phyloP scores from a whole-genome alignment of 2,113 vertebrate genomes.

The Syrmaticus mikado region DNA sequence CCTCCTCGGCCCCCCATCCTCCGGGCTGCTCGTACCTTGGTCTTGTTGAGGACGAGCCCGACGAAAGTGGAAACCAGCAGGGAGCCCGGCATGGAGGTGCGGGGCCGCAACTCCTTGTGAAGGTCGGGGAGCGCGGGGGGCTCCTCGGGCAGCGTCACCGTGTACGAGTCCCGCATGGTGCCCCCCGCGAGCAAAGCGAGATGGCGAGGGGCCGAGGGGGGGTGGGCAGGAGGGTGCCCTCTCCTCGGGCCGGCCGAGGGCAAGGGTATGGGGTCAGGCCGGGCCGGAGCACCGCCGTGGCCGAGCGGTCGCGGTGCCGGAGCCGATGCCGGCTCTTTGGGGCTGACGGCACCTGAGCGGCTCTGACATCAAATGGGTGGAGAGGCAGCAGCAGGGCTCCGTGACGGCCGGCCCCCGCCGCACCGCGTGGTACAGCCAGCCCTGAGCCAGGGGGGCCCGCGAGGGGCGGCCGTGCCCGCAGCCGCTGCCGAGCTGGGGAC shows the following conservation, averaged over 20 bases:
- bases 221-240: neutral
- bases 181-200: neutral
- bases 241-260: neutral
- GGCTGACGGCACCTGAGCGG: conserved; percentile 53
- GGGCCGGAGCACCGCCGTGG: neutral
- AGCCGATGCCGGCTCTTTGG: conserved; percentile 26
- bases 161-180: conserved; percentile 91
- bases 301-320: neutral
- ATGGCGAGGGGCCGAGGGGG: neutral
- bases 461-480: neutral
- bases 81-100: conserved; percentile 82
- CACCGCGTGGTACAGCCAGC: conserved; percentile 45
- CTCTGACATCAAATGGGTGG: conserved; percentile 66
- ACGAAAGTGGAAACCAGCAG: conserved; percentile 91
- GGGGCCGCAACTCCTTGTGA: conserved; percentile 82
- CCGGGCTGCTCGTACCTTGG: conserved; percentile 84
- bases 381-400: conserved; percentile 16
- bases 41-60: conserved; percentile 94
- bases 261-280: neutral
- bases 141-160: conserved; percentile 87
- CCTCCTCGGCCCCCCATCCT: neutral
- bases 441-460: conserved; percentile 25
- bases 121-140: conserved; percentile 81
- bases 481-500: neutral
- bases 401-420: conserved; percentile 38